Evolutionary conservation across 2,797 vertebrate genomes (phyloP).

Genomic region (Mareca penelope): DNA sequence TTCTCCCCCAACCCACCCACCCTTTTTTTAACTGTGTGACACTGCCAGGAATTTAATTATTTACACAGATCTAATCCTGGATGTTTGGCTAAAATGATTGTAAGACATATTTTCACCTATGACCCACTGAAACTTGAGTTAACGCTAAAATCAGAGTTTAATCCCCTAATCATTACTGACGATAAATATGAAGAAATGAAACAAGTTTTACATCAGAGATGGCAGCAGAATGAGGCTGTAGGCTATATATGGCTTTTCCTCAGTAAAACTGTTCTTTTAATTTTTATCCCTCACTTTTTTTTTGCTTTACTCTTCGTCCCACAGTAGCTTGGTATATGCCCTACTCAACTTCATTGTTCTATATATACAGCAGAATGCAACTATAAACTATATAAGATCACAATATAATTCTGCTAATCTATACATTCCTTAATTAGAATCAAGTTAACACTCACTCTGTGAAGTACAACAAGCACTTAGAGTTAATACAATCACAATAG

Average conservation of each 20-base stretch:
- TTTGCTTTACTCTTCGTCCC: background rate
- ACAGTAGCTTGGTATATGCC: background rate
- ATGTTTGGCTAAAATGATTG: background rate
- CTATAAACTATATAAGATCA: background rate
- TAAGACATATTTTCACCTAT: background rate
- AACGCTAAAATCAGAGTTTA: background rate
- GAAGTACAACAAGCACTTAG: background rate
- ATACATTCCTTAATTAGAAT: slow-evolving; percentile 7
- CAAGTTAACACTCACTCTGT: background rate
- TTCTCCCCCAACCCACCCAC: background rate
- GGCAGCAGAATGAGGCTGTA: background rate
- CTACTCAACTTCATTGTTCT: background rate
- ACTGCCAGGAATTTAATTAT: background rate
- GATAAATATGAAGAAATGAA: background rate
- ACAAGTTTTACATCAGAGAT: background rate
- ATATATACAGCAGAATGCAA: background rate
- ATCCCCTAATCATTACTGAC: background rate
- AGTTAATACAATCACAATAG: background rate
- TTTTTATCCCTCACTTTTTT: background rate
- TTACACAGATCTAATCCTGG: background rate
- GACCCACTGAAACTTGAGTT: background rate
- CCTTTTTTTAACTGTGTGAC: background rate
- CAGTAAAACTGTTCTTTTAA: background rate
- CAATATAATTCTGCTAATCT: background rate
- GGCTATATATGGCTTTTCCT: background rate